Base-by-base conservation (phyloP, 2,113 vertebrate genomes). In the Artemisiospiza belli region DNA sequence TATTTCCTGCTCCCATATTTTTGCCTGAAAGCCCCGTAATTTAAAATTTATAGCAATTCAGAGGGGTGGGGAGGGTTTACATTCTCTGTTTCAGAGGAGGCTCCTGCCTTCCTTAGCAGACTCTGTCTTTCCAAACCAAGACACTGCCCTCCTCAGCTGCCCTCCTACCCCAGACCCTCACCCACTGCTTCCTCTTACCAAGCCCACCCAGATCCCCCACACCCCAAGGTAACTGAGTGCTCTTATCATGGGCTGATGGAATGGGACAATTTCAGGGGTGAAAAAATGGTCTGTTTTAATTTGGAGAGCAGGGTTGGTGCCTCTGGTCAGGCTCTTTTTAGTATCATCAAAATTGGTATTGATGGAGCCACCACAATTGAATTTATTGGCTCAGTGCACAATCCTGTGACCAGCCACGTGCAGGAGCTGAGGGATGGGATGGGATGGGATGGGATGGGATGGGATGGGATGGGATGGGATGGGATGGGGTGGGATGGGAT, bases 381-480 rank as follows among this genome's bases (percentile, higher is more conserved):
- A 97, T 97, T 97, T 96, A 25, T 46, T 87, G 97, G 87, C 87
- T 95, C 49, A 92, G 87, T 55, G 91, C 91, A 55, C 89, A 75
- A 18, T 14, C 22, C 44, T 2, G 1, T 15, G 92, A 31, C 55
- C 21, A 51, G 79, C 80, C 82, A 46, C 3, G 25, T 43, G 91
- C 83, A 27, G 51, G 49, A 84, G 73, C 47, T 4, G 23, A 24
- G 74, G 51, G 27, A 54, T n/a, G 33, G 20, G 57, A 15, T 12
- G 73, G 89, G 55, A 47, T 10, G 1, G 7, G 39, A 9, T 13
- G 16, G 63, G 5, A 30, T 57, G 13, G 55, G 57, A 58, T n/a
- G 55, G 62, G 5, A 49, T 24, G 47, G 47, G 47, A 9, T 52
- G 51, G 51, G 51, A 52, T 52, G 19, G 54, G 31, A 22, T 33